Base-by-base conservation (phyloP, 1,140 invertebrate species). In the Cydia splendana region DNA sequence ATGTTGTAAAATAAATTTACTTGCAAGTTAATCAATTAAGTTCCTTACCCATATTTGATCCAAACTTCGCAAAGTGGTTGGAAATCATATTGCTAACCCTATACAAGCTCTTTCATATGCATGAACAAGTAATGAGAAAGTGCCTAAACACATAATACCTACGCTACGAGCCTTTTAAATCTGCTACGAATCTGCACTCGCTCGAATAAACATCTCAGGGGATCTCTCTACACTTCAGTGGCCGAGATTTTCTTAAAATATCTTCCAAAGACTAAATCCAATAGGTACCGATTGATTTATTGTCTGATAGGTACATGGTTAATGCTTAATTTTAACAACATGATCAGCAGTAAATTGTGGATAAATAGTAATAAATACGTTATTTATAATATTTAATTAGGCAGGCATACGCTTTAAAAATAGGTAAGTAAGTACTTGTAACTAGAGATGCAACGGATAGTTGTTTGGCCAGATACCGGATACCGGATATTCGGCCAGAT, bases 101-200 rank as follows among this genome's bases (percentile, higher is more conserved):
- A 18, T 53, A 53, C 51, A 69, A n/a, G 6, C 30, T 69, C 65
- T 69, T 69, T 65, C 65, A 65, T 38, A 69, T 57, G n/a, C 65
- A 69, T 38, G 65, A 69, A 34, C 65, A 69, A 69, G 65, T 38
- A 69, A 69, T 69, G 34, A 69, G 28, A 69, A 34, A 30, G 34
- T n/a, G 13, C 28, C 65, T 69, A 69, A 34, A 28, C 0, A 69
- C 15, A 57, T 57, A 57, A 69, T 34, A 28, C 3, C 1, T 1
- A n/a, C n/a, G 28, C 1, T 28, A 65, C 65, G 28, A 34, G 13
- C 65, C 65, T 69, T 69, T 69, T 69, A 34, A 69, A 69, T 34
- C 65, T 69, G 65, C 65, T 69, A 69, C 65, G 28, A 38, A 69
- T 69, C 30, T 69, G 65, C 65, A 69, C 30, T 34, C 65, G 65